Percentiles rank a stretch among this genome's conserved stretches.
Evolutionary conservation across 2,797 vertebrate genomes (phyloP).

Genomic region (Gymnopithys bicolor): DNA sequence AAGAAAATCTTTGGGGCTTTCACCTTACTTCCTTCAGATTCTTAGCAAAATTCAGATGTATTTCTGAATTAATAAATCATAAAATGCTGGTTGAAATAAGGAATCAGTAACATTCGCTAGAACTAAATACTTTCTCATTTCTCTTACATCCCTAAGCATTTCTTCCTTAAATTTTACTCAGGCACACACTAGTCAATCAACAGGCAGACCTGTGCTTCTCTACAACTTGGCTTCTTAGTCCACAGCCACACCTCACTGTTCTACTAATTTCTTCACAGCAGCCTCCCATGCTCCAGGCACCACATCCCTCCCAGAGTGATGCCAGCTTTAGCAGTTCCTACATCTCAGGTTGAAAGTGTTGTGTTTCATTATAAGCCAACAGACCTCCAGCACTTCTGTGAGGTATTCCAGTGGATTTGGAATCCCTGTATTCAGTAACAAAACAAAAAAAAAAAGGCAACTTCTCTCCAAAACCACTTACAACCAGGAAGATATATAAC

Average conservation of each 20-base stretch:
- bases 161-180: not conserved
- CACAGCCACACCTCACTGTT: not conserved
- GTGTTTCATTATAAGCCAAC: not conserved
- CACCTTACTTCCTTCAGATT: not conserved
- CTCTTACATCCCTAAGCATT: not conserved
- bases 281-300: not conserved
- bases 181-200: not conserved
- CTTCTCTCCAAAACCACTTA: not conserved
- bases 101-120: not conserved
- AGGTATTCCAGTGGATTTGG: not conserved
- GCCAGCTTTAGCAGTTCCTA: not conserved
- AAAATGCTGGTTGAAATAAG: not conserved
- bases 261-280: not conserved
- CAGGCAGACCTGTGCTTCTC: not conserved
- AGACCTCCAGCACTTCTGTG: not conserved
- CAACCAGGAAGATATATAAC: not conserved
- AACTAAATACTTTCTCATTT: not conserved
- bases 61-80: not conserved
- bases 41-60: not conserved
- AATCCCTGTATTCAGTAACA: not conserved
- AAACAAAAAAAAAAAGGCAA: not conserved
- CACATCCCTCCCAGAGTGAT: not conserved
- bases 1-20: not conserved
- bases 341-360: not conserved
- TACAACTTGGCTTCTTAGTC: not conserved